Conservation (phyloP, 2,888 invertebrate species). For the Apodemia zela region DNA sequence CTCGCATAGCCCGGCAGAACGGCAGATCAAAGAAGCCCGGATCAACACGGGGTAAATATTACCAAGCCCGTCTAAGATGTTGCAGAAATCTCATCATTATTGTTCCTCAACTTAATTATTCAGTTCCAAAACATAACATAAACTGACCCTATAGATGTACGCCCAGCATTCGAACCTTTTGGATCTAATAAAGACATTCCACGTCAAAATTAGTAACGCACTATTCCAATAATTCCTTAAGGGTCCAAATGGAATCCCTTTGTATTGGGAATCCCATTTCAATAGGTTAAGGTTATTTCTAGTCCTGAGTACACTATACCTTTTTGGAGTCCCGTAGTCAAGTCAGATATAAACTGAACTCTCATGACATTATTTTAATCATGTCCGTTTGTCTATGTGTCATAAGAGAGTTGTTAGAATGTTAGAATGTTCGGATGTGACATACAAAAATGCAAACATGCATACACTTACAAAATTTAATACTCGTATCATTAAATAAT, state of each 20-base stretch:
- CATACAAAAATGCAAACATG: too few species aligned
- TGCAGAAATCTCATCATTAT: neutral
- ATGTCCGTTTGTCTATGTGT: too few species aligned
- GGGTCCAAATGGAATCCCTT: constrained; percentile 9
- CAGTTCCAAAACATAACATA: neutral
- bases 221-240: constrained; percentile 6
- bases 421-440: too few species aligned
- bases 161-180: neutral
- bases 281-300: neutral
- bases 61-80: too few species aligned
- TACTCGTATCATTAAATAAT: too few species aligned
- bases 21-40: too few species aligned
- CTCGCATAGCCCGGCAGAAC: too few species aligned
- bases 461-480: too few species aligned
- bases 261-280: constrained; percentile 4
- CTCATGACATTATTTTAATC: too few species aligned
- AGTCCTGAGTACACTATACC: neutral
- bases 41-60: too few species aligned
- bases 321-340: neutral
- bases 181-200: constrained; percentile 13
- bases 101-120: neutral
- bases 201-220: constrained; percentile 2
- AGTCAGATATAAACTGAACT: neutral
- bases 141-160: neutral
- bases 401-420: too few species aligned